Evolutionary conservation across 1,140 invertebrate genomes (phyloP).

Genomic region (Chelonus insularis): DNA sequence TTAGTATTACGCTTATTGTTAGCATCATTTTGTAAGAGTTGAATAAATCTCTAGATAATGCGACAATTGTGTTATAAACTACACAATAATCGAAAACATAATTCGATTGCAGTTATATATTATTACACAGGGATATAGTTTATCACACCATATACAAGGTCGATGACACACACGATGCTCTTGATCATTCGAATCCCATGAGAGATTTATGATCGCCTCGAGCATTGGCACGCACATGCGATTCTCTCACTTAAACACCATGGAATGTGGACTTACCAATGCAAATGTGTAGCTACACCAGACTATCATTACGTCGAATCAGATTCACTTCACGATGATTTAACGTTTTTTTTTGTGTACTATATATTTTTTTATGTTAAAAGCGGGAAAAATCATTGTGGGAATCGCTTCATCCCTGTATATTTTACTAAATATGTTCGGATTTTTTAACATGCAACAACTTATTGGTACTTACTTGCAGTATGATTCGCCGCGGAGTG

Average conservation of each 20-base stretch:
- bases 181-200: conserved; percentile 19
- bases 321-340: conserved; percentile 5
- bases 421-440: too few species aligned
- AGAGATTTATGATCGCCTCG: conserved; percentile 22
- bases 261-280: conserved; percentile 19
- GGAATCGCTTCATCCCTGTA: background rate
- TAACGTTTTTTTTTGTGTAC: background rate
- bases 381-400: background rate
- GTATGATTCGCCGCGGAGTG: conserved; percentile 70
- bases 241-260: conserved; percentile 14
- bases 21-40: conserved; percentile 7
- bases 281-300: conserved; percentile 17
- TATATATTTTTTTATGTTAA: background rate
- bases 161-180: conserved; percentile 21
- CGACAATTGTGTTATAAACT: conserved; percentile 19
- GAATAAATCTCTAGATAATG: conserved; percentile 9
- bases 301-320: conserved; percentile 23
- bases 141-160: conserved; percentile 8
- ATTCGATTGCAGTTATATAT: too few species aligned
- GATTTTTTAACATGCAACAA: too few species aligned
- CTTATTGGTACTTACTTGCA: conserved; percentile 81
- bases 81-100: conserved; percentile 5
- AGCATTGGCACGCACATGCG: conserved; percentile 24
- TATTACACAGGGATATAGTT: background rate
- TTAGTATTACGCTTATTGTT: conserved; percentile 22